A percentile compares a stretch with the other conserved stretches of the same genome.
phyloP scores from a whole-genome alignment of 2,797 vertebrate genomes.

The Coregonus sp. region DNA sequence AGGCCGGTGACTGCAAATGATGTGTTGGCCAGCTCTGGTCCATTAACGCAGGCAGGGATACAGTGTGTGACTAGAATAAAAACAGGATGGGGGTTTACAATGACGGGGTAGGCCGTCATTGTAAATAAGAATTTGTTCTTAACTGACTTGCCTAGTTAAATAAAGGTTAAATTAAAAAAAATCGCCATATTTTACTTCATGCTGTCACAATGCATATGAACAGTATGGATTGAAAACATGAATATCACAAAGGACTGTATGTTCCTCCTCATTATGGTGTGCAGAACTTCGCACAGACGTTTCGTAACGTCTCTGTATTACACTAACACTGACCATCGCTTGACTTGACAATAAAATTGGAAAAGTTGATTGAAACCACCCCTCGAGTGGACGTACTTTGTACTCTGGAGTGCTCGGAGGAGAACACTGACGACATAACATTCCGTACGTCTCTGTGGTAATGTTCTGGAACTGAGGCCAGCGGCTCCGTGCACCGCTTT shows the following conservation, averaged over 20 bases:
- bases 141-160: too few relatives aligned
- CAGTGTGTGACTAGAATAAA: conserved; percentile 9
- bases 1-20: conserved; percentile 18
- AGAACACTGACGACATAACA: conserved; percentile 66
- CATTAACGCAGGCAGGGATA: conserved; percentile 21
- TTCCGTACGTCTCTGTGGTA: conserved; percentile 61
- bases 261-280: neutral
- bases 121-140: too few relatives aligned
- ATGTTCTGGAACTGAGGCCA: conserved; percentile 57
- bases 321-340: conserved; percentile 19
- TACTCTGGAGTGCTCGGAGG: conserved; percentile 51
- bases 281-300: conserved; percentile 7
- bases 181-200: neutral
- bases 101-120: too few relatives aligned
- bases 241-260: neutral
- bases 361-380: conserved; percentile 51
- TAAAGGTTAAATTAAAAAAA: too few relatives aligned
- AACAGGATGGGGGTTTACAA: neutral
- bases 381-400: conserved; percentile 45
- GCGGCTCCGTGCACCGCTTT: conserved; percentile 33
- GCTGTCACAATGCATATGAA: neutral
- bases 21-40: conserved; percentile 12
- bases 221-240: neutral
- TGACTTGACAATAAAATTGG: neutral
- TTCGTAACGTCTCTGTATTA: neutral